Conservation (phyloP, 92 coral and sea anemone genomes). For the Nematostella vectensis region DNA sequence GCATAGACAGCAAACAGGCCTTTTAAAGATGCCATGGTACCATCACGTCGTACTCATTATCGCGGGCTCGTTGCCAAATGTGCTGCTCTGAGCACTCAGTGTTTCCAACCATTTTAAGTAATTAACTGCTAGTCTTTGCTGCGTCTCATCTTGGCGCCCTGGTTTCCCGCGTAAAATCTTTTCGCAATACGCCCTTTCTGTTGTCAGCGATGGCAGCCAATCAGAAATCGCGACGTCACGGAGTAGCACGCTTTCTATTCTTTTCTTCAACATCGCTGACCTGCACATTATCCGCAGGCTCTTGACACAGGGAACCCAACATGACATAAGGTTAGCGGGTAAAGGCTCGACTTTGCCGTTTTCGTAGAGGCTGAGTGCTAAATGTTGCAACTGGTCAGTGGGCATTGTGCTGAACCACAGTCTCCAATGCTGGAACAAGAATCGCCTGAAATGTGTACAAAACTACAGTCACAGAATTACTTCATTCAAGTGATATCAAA, state of each 20-base stretch:
- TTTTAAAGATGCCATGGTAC: too few relatives aligned
- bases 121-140: background rate
- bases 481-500: too few relatives aligned
- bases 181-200: conserved; percentile 13
- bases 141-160: background rate
- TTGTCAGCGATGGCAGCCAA: background rate
- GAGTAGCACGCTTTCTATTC: background rate
- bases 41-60: too few relatives aligned
- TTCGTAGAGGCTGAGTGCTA: background rate
- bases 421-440: conserved; percentile 42
- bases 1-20: too few relatives aligned
- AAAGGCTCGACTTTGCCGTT: background rate
- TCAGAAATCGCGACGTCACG: background rate
- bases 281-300: conserved; percentile 14
- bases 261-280: conserved; percentile 15
- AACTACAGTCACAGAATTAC: too few relatives aligned
- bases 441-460: conserved; percentile 37
- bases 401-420: conserved; percentile 30
- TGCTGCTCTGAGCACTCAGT: too few relatives aligned
- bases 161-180: background rate
- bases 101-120: background rate
- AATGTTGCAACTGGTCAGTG: conserved; percentile 16
- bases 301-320: conserved; percentile 32
- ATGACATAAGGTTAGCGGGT: background rate
- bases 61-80: too few relatives aligned